Percentiles rank a stretch among this genome's conserved stretches.
Evolutionary conservation across 1,140 invertebrate species (phyloP).

Genomic region (Lamellibrachia luymesi): DNA sequence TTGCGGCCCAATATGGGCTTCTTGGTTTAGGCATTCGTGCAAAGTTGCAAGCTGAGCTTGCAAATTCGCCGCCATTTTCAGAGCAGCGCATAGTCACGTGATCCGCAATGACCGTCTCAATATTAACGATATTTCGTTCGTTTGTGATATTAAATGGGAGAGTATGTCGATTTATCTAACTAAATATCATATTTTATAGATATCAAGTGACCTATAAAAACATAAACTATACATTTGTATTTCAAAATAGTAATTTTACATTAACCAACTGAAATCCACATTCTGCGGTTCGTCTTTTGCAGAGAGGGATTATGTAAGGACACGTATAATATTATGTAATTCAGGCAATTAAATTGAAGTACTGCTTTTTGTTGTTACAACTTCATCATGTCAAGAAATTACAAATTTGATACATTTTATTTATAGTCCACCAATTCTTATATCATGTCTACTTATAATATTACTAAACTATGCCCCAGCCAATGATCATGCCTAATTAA

Average conservation of each 20-base stretch:
- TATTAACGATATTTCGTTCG: not conserved
- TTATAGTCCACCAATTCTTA: too few species aligned
- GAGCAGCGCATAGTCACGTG: not conserved
- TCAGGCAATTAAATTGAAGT: too few species aligned
- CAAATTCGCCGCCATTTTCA: constrained; percentile 22
- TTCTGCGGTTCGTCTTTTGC: too few species aligned
- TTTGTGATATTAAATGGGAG: not conserved
- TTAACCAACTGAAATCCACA: not conserved
- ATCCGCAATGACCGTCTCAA: not conserved
- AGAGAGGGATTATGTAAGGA: too few species aligned
- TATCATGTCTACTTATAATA: too few species aligned
- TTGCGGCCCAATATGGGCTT: constrained; percentile 29
- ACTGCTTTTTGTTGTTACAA: too few species aligned
- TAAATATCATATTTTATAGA: not conserved
- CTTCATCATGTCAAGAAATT: too few species aligned
- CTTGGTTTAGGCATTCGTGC: constrained; percentile 8
- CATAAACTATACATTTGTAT: not conserved
- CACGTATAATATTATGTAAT: too few species aligned
- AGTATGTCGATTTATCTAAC: not conserved
- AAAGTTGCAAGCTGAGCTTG: constrained; percentile 15
- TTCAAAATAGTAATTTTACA: not conserved
- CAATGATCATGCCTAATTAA: too few species aligned
- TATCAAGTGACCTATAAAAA: not conserved
- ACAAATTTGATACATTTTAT: too few species aligned
- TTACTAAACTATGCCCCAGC: too few species aligned